phyloP scores from a whole-genome alignment of 2,797 vertebrate genomes.

The Rhodeus uyekii region DNA sequence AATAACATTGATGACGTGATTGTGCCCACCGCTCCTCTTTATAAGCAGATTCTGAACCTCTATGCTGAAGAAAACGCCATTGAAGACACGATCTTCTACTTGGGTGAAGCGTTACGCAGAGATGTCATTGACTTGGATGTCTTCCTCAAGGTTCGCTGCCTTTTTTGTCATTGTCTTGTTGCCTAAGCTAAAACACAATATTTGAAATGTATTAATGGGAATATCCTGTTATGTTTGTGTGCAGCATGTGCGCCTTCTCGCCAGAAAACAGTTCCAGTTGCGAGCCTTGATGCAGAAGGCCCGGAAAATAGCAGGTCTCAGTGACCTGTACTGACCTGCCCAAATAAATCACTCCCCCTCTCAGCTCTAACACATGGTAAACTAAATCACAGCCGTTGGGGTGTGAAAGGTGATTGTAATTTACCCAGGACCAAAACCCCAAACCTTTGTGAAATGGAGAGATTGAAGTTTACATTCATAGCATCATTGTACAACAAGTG shows the following conservation, averaged over 20 bases:
- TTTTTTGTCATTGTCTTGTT: neutral
- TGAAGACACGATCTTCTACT: constrained; percentile 99
- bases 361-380: neutral
- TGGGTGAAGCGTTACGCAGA: constrained; percentile 93
- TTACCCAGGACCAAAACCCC: constrained; percentile 20
- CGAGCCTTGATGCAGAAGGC: constrained; percentile 99
- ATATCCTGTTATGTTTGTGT: neutral
- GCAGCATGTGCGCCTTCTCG: constrained; percentile 95
- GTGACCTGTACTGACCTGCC: constrained; percentile 92
- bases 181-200: constrained; percentile 1
- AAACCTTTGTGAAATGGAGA: neutral
- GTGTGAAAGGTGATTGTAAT: neutral
- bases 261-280: constrained; percentile 98
- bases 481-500: neutral
- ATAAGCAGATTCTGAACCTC: constrained; percentile 97
- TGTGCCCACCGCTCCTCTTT: constrained; percentile 94
- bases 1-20: constrained; percentile 98
- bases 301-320: constrained; percentile 95
- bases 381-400: neutral
- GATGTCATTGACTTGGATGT: constrained; percentile 97
- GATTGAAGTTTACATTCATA: constrained; percentile 22
- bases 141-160: constrained; percentile 89
- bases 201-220: neutral
- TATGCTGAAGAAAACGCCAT: constrained; percentile 99
- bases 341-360: constrained; percentile 11